Evolutionary conservation across 2,797 vertebrate species (phyloP), one percentile per base, ranked within the genome.

Genomic region (Artibeus jamaicensis): DNA sequence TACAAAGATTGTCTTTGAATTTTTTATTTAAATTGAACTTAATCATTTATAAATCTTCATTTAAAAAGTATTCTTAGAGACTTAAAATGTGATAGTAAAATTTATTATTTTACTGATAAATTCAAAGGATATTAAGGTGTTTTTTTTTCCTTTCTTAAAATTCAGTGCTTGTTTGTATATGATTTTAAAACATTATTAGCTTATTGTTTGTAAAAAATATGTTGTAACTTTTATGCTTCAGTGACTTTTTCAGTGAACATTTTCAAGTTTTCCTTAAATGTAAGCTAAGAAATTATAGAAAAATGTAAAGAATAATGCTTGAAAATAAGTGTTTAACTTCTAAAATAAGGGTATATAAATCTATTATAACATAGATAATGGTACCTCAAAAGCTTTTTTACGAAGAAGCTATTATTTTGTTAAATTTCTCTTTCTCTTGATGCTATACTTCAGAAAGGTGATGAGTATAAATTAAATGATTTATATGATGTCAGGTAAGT

Each of bases 191-290:
- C 6, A 59, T 46, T 42, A 46, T 37, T 7, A 87, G 9, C 2
- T 89, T 81, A 46, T 55, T 82, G 39, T 67, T 19, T 70, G 2
- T 55, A 6, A 68, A 62, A 86, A 62, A 12, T 85, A 24, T 62
- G 10, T 48, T 26, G 50, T 46, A 81, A 74, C 44, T 86, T 89
- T 92, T 81, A 62, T 62, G 7, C 29, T 94, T 71, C 22, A n/a
- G 10, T 57, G 29, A 59, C 10, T 87, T 16, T 65, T 68, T 76
- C 21, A 29, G 21, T 79, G 24, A 1, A 44, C 39, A 76, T 70
- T 92, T 86, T 89, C 24, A 77, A 57, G n/a, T 78, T 67, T 96
- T 92, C 71, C 11, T 70, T 81, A 74, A 68, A 46, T 74, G 24
- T n/a, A 62, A n/a, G 16, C 10, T 89, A 79, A 73, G 18, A 68